phyloP scores from a whole-genome alignment of 2,888 invertebrate genomes.

The Tuberolachnus salignus region DNA sequence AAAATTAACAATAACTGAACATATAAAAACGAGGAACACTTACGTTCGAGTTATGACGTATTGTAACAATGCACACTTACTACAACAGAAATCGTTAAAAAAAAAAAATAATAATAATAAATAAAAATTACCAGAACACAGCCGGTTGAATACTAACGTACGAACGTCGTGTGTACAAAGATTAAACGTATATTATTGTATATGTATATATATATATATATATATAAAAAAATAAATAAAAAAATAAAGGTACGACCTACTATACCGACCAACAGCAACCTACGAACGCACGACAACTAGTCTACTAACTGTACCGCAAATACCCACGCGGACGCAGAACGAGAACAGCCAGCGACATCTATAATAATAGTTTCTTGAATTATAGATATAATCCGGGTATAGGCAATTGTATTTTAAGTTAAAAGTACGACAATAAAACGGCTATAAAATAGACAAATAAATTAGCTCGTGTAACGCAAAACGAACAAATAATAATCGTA shows the following conservation, averaged over 20 bases:
- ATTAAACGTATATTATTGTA: not conserved
- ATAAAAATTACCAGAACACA: conserved; percentile 4
- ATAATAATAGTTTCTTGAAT: conserved; percentile 1
- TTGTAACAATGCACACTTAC: not conserved
- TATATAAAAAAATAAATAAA: not conserved
- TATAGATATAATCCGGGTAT: not conserved
- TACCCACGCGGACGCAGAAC: conserved; percentile 42
- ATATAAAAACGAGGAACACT: not conserved
- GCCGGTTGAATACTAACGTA: not conserved
- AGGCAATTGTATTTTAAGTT: too few species aligned
- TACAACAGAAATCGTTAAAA: not conserved
- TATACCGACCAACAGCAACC: conserved; percentile 27
- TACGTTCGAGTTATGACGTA: not conserved
- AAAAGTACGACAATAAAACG: too few species aligned
- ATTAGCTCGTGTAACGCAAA: not conserved
- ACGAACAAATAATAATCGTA: too few species aligned
- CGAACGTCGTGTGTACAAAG: not conserved
- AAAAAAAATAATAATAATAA: too few species aligned
- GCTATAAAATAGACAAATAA: not conserved
- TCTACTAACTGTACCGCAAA: conserved; percentile 3
- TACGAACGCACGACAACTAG: conserved; percentile 15
- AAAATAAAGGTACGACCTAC: conserved; percentile 24
- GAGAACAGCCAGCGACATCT: conserved; percentile 52
- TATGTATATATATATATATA: too few species aligned
- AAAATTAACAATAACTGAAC: not conserved